A percentile compares a stretch with the other conserved stretches of the same genome.
phyloP scores from a whole-genome alignment of 2,797 vertebrate species.

The Merluccius polli region DNA sequence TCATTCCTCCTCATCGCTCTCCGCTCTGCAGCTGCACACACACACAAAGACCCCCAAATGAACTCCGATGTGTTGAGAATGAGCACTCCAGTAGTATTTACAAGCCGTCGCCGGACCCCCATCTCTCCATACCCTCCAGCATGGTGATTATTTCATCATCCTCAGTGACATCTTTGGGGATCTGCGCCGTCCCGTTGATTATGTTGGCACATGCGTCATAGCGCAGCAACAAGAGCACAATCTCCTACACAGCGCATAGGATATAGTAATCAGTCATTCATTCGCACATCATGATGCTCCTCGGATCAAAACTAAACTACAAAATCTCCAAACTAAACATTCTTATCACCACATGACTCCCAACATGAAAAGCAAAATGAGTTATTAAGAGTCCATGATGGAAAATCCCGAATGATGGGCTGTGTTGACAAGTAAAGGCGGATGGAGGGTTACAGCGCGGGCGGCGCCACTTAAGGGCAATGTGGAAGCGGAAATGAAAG shows the following conservation, averaged over 20 bases:
- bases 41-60: not conserved
- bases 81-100: not conserved
- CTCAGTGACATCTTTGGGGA: slow-evolving; percentile 84
- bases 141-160: slow-evolving; percentile 90
- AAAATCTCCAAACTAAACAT: slow-evolving; percentile 6
- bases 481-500: not conserved
- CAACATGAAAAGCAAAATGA: not conserved
- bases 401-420: slow-evolving; percentile 9
- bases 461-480: not conserved
- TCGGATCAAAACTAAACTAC: slow-evolving; percentile 2
- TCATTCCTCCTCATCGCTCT: slow-evolving; percentile 81
- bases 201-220: slow-evolving; percentile 78
- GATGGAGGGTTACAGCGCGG: not conserved
- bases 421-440: not conserved
- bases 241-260: slow-evolving; percentile 68
- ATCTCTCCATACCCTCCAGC: slow-evolving; percentile 82
- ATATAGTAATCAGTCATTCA: not conserved
- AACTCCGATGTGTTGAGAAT: not conserved
- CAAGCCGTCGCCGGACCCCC: slow-evolving; percentile 2
- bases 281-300: not conserved
- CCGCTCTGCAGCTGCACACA: slow-evolving; percentile 81
- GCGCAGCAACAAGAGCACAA: slow-evolving; percentile 86
- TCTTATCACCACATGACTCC: not conserved
- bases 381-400: slow-evolving; percentile 1
- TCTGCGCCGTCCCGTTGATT: slow-evolving; percentile 87